Conservation (phyloP, 1,140 invertebrate species). For the Psix sp. region DNA sequence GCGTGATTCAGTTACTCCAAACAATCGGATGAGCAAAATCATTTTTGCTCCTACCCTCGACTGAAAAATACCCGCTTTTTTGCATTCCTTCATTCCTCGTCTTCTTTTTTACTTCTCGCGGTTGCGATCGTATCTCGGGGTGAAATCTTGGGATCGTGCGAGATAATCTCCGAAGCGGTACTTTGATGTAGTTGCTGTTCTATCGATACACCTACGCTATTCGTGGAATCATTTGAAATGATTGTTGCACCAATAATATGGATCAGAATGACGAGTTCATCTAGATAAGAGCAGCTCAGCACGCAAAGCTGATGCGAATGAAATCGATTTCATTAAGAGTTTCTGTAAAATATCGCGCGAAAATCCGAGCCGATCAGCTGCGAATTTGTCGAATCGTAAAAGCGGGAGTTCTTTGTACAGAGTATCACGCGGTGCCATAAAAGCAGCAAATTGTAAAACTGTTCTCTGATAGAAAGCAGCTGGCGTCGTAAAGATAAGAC, state of each 20-base stretch:
- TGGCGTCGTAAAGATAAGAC: too few relatives aligned
- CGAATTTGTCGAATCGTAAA: too few relatives aligned
- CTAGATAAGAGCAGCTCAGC: conserved; percentile 35
- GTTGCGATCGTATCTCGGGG: conserved; percentile 50
- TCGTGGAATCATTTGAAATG: conserved; percentile 54
- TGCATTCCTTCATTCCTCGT: conserved; percentile 12
- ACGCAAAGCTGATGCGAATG: conserved; percentile 29
- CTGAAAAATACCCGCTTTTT: conserved; percentile 30
- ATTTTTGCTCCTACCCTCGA: neutral
- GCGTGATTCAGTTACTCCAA: conserved; percentile 9
- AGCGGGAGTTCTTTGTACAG: too few relatives aligned
- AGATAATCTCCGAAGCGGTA: conserved; percentile 58
- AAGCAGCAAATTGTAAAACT: too few relatives aligned
- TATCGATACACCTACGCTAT: conserved; percentile 51
- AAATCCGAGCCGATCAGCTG: conserved; percentile 22
- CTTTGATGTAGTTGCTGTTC: conserved; percentile 53
- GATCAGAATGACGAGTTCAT: conserved; percentile 56
- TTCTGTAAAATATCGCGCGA: conserved; percentile 25
- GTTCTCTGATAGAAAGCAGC: too few relatives aligned
- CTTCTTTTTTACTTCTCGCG: conserved; percentile 12
- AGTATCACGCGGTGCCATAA: too few relatives aligned
- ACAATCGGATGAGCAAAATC: conserved; percentile 15
- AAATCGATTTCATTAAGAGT: conserved; percentile 21
- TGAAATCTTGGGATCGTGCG: conserved; percentile 54
- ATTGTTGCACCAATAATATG: conserved; percentile 42